phyloP scores from a whole-genome alignment of 2,113 vertebrate genomes.

The Anthoscopus minutus region DNA sequence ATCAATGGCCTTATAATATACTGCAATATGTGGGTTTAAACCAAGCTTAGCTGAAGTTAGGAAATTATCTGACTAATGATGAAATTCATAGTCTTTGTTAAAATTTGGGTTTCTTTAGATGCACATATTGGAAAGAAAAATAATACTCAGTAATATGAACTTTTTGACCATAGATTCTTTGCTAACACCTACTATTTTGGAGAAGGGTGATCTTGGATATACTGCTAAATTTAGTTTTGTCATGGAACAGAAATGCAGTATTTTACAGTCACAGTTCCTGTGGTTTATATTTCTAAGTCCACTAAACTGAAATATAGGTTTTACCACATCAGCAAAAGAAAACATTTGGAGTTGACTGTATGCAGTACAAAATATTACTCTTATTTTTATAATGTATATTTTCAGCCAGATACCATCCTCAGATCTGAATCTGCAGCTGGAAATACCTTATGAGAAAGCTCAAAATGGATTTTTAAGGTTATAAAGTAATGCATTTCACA shows the following conservation, averaged over 20 bases:
- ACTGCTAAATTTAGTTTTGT: neutral
- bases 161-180: neutral
- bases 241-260: neutral
- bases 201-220: neutral
- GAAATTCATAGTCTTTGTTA: neutral
- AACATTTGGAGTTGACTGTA: neutral
- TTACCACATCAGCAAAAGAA: neutral
- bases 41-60: neutral
- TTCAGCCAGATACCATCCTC: neutral
- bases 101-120: neutral
- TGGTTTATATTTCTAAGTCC: neutral
- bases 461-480: slow-evolving; percentile 22
- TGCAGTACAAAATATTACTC: neutral
- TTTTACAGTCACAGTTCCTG: neutral
- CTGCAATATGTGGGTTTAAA: neutral
- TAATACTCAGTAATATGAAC: neutral
- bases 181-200: neutral
- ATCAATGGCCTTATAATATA: neutral
- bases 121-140: neutral
- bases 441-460: neutral
- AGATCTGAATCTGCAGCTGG: neutral
- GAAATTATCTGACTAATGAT: neutral
- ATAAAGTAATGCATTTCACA: neutral
- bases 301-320: neutral
- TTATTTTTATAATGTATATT: neutral